Evolutionary conservation across 1,140 invertebrate species (phyloP), one percentile per base, ranked within the genome.

Genomic region (Drosophila pachea): DNA sequence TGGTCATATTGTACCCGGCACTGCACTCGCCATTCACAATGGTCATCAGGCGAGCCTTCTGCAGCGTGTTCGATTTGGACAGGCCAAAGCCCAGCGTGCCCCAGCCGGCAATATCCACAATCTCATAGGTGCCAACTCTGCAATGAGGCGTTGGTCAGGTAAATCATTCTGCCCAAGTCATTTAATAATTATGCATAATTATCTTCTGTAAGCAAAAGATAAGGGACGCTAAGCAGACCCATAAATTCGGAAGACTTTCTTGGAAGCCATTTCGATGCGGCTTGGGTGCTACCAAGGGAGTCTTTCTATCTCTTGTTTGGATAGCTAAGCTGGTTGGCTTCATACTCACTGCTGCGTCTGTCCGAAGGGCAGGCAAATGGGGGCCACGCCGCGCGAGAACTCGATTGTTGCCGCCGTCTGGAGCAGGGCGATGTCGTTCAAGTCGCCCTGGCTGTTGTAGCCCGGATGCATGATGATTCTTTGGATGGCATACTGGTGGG

Each of bases 91-190:
- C 66, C 7, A 78, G 12, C 2, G 87, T 82, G 7, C 88, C 88
- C 88, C 87, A 89, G 5, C 88, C 88, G 5, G 64, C 59, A 3
- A 89, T 74, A 12, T 89, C 70, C 6, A 88, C 88, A 4, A 67
- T 67, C 0, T 52, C 50, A 7, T 67, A 78, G 16, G 29, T 5
- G 42, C 66, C 65, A 0, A 50, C 33, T 0, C 86, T 87, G 12
- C 0, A 55, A 22, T 40, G 5, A 14, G 14, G n/a, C n/a, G 16
- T 29, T 0, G 7, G 7, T 53, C 9, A 7, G 16, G 42, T 36
- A 7, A 16, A 35, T 9, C 22, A 22, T 22, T 1, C 22, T 3
- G 22, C 22, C 22, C 3, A 22, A 22, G 22, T 22, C 22, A 2
- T 1, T 22, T 22, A 22, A 22, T 22, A 22, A 2, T 40, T 40